Base-by-base conservation (phyloP, 2,888 invertebrate genomes). In the Nebria brevicollis region DNA sequence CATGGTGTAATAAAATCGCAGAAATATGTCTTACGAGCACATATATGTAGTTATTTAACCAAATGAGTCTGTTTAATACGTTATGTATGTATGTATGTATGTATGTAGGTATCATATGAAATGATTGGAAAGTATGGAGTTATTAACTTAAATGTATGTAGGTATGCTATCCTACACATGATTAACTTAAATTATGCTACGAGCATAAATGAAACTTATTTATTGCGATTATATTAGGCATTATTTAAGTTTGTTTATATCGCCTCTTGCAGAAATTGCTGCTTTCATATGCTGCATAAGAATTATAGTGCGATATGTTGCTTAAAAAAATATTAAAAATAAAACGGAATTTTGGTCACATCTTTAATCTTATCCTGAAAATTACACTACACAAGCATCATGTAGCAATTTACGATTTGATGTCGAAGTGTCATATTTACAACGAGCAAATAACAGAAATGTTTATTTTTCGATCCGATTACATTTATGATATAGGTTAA, bases 81-180 rank as follows among this genome's bases (percentile, higher is more conserved):
- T n/a, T 70, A 70, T 13, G 70, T 70, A 20, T 54, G n/a, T 34
- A 34, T 1, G 34, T 34, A 34, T 34, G n/a, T 70, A 70, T 13
- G 70, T 70, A 20, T 54, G n/a, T 34, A 34, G 34, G 34, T 34
- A 34, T 34, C 34, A 34, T 34, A 34, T 34, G 34, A 34, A 34
- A 26, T 70, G 70, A 70, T 70, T 70, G 25, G 70, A 70, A 70
- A 70, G 70, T 70, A 70, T 70, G 70, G 70, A 15, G 70, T 70
- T 70, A 15, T 20, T 25, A 15, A 20, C 15, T 25, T 66, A 8
- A 66, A 20, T 26, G 25, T 15, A 34, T 25, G 70, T 70, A 34
- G 13, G 70, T 70, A 70, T 70, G 70, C 11, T 11, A 25, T 26
- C 70, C 54, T 54, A 54, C 54, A 54, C 70, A 70, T 26, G 70